phyloP scores from a whole-genome alignment of 2,113 vertebrate genomes.

The Caracal caracal region DNA sequence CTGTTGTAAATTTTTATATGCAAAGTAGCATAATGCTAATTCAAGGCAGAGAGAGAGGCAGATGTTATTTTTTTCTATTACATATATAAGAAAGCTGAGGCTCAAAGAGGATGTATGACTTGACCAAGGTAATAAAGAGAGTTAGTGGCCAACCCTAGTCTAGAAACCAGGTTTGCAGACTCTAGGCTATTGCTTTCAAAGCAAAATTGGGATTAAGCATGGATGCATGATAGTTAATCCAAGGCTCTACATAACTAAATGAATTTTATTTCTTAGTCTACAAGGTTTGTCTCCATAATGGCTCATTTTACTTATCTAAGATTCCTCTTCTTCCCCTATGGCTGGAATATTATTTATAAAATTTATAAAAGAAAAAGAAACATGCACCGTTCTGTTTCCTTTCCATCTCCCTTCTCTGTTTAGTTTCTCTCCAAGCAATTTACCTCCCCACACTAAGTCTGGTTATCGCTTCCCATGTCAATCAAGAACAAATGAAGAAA shows the following conservation, averaged over 20 bases:
- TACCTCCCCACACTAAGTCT: not conserved
- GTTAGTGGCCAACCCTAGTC: not conserved
- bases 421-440: not conserved
- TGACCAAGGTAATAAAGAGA: not conserved
- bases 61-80: not conserved
- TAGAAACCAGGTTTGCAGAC: not conserved
- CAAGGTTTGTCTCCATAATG: not conserved
- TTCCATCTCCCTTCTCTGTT: not conserved
- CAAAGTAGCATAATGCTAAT: not conserved
- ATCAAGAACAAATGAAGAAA: conserved; percentile 1
- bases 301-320: conserved; percentile 20
- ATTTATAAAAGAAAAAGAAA: not conserved
- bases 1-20: not conserved
- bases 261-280: not conserved
- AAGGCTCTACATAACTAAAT: not conserved
- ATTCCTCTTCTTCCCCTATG: not conserved
- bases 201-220: not conserved
- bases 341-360: not conserved
- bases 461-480: not conserved
- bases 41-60: not conserved
- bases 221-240: not conserved
- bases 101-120: not conserved
- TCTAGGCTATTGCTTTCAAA: not conserved
- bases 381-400: not conserved
- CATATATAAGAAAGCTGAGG: not conserved